Evolutionary conservation across 2,797 vertebrate genomes (phyloP).

Genomic region (Limosa lapponica): DNA sequence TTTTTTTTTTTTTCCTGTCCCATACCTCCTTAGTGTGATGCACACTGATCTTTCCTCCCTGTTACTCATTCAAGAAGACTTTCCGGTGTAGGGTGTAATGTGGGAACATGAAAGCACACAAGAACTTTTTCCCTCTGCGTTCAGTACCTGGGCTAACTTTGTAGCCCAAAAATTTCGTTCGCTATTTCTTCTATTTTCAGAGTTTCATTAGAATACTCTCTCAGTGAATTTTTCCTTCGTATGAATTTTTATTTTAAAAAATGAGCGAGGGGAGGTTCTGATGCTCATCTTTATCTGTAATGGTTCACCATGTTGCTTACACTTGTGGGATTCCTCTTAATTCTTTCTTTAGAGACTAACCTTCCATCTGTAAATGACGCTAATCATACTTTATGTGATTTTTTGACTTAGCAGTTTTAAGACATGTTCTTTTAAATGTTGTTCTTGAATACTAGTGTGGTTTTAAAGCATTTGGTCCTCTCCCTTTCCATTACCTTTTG

Average conservation of each 20-base stretch:
- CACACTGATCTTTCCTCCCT: not conserved
- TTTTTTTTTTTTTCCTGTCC: not conserved
- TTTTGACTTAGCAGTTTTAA: not conserved
- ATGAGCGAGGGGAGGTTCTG: not conserved
- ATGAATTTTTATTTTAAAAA: not conserved
- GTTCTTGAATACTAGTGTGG: not conserved
- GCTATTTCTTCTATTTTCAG: not conserved
- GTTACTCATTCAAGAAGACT: not conserved
- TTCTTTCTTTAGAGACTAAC: not conserved
- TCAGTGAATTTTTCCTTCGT: not conserved
- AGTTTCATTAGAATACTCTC: not conserved
- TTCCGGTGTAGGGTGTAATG: not conserved
- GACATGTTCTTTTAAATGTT: not conserved
- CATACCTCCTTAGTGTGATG: not conserved
- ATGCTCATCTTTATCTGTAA: not conserved
- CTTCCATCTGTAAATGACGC: not conserved
- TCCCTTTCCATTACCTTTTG: not conserved
- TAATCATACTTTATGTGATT: not conserved
- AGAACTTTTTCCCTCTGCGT: not conserved
- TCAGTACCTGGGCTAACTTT: not conserved
- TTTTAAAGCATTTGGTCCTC: not conserved
- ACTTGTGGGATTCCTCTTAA: not conserved
- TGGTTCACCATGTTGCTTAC: not conserved
- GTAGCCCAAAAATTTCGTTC: not conserved
- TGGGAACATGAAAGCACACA: not conserved